Conservation (phyloP, 2,113 vertebrate species). For the Phylloscopus trochiloides region DNA sequence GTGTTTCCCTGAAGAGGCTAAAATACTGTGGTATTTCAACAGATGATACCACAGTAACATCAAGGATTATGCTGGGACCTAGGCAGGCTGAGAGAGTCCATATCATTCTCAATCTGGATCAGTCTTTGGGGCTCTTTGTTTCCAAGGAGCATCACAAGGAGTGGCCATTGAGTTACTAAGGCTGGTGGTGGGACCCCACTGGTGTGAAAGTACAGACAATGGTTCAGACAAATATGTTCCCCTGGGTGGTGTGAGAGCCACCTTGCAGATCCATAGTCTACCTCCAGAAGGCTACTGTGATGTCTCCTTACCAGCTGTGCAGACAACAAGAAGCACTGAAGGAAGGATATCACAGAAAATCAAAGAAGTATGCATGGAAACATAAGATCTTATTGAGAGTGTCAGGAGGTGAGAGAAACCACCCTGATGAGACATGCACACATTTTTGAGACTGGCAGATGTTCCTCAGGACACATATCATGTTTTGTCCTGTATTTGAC, state of each 20-base stretch:
- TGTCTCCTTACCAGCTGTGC: neutral
- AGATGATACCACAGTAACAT: neutral
- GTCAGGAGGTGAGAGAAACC: neutral
- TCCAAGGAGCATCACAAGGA: neutral
- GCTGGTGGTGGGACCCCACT: neutral
- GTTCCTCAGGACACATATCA: neutral
- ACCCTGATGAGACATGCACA: neutral
- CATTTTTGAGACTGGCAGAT: neutral
- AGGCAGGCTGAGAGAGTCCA: neutral
- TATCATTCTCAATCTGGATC: fast-evolving
- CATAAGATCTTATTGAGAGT: neutral
- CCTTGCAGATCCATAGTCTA: neutral
- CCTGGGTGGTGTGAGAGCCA: neutral
- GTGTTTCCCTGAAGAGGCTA: neutral
- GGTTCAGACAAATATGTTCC: neutral
- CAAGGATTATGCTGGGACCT: neutral
- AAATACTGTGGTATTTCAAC: neutral
- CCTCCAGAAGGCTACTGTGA: neutral
- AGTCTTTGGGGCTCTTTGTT: neutral
- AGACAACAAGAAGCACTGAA: neutral
- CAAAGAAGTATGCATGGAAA: neutral
- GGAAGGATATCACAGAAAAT: neutral
- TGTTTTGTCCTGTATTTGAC: neutral
- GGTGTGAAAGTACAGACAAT: neutral
- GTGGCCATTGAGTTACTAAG: neutral